phyloP scores from a whole-genome alignment of 2,113 vertebrate genomes.

The Mionectes macconnelli region DNA sequence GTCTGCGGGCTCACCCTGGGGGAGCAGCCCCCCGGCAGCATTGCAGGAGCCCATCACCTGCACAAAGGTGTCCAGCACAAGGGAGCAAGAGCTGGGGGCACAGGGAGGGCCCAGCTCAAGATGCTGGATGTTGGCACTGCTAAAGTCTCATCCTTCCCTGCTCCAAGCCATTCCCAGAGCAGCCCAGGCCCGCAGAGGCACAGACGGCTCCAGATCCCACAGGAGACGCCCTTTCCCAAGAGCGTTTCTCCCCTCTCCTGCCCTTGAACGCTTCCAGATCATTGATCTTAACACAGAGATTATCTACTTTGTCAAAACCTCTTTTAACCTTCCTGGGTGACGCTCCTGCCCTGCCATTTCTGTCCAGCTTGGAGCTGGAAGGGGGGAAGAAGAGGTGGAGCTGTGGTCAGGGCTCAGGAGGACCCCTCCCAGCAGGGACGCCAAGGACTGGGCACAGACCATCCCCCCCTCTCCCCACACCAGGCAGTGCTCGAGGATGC shows the following conservation, averaged over 20 bases:
- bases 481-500: accelerated
- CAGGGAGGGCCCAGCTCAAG: accelerated
- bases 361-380: neutral
- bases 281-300: too few species aligned
- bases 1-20: neutral
- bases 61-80: accelerated
- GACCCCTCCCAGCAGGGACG: neutral
- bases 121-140: neutral
- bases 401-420: neutral
- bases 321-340: neutral
- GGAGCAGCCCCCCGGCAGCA: neutral
- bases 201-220: accelerated
- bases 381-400: neutral
- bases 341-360: neutral
- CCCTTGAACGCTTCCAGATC: neutral
- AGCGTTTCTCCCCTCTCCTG: neutral
- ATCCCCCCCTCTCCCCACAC: accelerated
- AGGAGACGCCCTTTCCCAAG: neutral
- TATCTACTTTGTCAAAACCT: neutral
- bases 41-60: neutral
- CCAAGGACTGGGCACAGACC: too few species aligned
- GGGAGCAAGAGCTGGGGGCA: accelerated
- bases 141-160: accelerated
- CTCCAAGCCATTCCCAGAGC: accelerated
- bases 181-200: neutral